These are phyloP conservation scores for Arothron firmamentum DNA, from an alignment of 2,113 vertebrate genomes.

Conservation along the genomic window DNA sequence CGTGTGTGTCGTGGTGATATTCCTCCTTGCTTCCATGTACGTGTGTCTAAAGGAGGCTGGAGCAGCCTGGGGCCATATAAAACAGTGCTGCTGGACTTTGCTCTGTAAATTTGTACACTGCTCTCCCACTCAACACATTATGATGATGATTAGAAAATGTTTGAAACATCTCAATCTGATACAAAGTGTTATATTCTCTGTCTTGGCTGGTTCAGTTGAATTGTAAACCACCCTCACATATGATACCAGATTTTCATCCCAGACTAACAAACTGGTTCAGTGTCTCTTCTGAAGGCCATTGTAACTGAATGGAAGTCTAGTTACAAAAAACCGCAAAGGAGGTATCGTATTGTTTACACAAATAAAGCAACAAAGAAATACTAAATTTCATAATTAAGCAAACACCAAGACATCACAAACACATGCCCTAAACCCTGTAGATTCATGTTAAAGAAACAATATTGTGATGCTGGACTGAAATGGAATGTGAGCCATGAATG, in stretches of 20 bases:
- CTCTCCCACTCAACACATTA: constrained; percentile 24
- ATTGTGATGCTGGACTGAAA: not conserved
- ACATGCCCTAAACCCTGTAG: too few relatives aligned
- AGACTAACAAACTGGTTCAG: not conserved
- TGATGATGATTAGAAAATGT: constrained; percentile 3
- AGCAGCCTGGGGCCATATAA: not conserved
- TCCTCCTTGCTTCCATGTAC: not conserved
- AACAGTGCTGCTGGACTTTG: constrained; percentile 37
- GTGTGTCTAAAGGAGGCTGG: not conserved
- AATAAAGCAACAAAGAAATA: too few relatives aligned
- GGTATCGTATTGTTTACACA: too few relatives aligned
- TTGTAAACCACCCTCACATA: not conserved
- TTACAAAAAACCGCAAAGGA: too few relatives aligned
- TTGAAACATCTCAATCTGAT: constrained; percentile 1
- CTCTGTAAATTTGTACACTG: constrained; percentile 32
- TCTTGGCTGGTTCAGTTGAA: not conserved
- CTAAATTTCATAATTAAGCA: too few relatives aligned
- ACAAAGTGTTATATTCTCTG: not conserved
- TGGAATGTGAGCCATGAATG: constrained; percentile 34
- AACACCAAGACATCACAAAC: too few relatives aligned
- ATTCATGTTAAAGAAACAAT: not conserved
- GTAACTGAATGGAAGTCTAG: too few relatives aligned
- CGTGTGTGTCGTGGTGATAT: constrained; percentile 4
- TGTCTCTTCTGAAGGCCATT: not conserved
- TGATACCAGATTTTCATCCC: not conserved